Conservation (phyloP, 2,888 invertebrate genomes). For the Spisula subtruncata region DNA sequence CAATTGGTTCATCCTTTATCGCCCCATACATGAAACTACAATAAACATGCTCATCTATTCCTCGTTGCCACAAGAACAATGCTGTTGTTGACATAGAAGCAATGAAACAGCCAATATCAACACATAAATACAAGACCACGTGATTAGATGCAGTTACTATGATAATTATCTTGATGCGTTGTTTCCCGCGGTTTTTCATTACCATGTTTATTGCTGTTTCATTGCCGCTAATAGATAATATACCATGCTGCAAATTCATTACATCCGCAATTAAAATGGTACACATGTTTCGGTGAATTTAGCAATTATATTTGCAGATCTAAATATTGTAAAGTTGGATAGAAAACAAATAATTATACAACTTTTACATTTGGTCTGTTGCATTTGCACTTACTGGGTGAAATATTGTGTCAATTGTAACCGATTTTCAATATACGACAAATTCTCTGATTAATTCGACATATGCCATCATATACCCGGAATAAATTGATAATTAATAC, state of each 20-base stretch:
- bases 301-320: not conserved
- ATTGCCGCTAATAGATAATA: not conserved
- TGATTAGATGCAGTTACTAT: not conserved
- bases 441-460: not conserved
- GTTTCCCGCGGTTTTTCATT: conserved; percentile 5
- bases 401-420: not conserved
- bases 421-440: not conserved
- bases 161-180: not conserved
- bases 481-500: too few species aligned
- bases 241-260: not conserved
- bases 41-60: not conserved
- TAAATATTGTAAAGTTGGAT: not conserved
- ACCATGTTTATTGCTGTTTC: not conserved
- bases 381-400: not conserved
- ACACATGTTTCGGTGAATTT: not conserved
- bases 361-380: not conserved
- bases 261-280: not conserved
- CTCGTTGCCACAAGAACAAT: not conserved
- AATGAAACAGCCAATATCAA: not conserved
- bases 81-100: not conserved
- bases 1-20: not conserved
- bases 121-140: not conserved
- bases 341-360: not conserved
- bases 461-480: not conserved
- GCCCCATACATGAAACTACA: not conserved